Evolutionary conservation across 1,140 invertebrate species (phyloP), one percentile per base, ranked within the genome.

Genomic region (Cardiocondyla obscurior): DNA sequence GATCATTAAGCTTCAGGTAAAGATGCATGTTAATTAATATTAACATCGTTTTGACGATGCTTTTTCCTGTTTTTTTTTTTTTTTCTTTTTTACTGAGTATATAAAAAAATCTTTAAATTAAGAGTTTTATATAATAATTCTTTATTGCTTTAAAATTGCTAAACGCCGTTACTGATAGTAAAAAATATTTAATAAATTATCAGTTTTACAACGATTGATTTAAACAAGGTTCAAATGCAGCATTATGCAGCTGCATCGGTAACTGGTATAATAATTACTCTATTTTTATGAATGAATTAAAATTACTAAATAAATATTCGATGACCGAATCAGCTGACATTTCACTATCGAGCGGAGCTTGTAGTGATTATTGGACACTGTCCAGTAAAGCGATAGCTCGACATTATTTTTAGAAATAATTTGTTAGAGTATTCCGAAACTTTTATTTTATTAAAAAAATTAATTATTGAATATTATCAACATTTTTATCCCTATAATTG

Each of bases 1-100:
- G 70, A 93, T 93, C 70, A 90, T 92, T 81, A 92, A 77, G 70
- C 88, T 93, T 30, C 86, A 93, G 93, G 92, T 93, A 93, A 90
- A 83, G 76, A 81, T 46, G 72, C 55, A 58, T 83, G 53, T 16
- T 14, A 64, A 69, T 53, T 62, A 64, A 51, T n/a, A 49, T 42
- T 28, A n/a, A n/a, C 6, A 0, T 51, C 30, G 8, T 1, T 39
- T n/a, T 46, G 19, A 3, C 12, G 22, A 67, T 10, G 7, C 10
- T 3, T 44, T 25, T 0, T 8, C 22, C 30, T n/a, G n/a, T 14
- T 33, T 60, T 1, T 62, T 30, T n/a, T 46, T 62, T 3, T 12
- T 39, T 28, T 16, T 5, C 58, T 42, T 58, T 0, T 2, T 3
- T 36, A 3, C 25, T 22, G 19, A 8, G 6, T 19, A 16, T 1